Evolutionary conservation across 2,888 invertebrate genomes (phyloP).

Genomic region (Eupithecia vulgata): DNA sequence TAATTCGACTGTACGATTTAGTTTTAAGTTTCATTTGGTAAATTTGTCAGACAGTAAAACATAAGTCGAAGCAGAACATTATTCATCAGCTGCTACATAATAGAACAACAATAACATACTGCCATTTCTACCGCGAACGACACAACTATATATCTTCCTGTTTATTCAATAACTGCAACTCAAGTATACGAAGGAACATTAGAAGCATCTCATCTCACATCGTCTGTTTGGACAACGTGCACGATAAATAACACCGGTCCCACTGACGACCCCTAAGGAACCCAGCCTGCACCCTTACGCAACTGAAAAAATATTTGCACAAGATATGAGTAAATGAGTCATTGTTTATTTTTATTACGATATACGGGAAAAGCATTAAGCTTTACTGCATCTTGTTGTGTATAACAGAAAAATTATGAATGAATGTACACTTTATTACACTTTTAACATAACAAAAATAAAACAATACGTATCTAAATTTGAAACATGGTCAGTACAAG

Average conservation of each 20-base stretch:
- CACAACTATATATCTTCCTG: slow-evolving; percentile 34
- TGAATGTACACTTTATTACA: too few relatives aligned
- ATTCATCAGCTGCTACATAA: background rate
- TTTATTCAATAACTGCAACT: slow-evolving; percentile 36
- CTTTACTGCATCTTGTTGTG: background rate
- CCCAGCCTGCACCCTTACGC: slow-evolving; percentile 42
- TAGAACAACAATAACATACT: slow-evolving; percentile 27
- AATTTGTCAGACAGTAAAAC: background rate
- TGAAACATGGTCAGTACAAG: too few relatives aligned
- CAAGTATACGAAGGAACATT: slow-evolving; percentile 36
- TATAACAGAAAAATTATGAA: background rate
- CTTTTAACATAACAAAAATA: too few relatives aligned
- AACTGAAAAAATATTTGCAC: slow-evolving; percentile 41
- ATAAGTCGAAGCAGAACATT: background rate
- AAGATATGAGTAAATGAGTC: background rate
- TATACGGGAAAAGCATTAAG: background rate
- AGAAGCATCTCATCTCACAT: slow-evolving; percentile 40
- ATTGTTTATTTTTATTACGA: slow-evolving; percentile 1
- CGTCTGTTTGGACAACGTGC: slow-evolving; percentile 57
- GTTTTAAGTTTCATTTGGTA: background rate
- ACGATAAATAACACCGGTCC: slow-evolving; percentile 61
- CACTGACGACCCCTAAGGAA: slow-evolving; percentile 50
- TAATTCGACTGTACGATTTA: background rate
- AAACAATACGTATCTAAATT: too few relatives aligned
- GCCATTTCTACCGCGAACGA: slow-evolving; percentile 15